phyloP scores from a whole-genome alignment of 2,888 invertebrate species.

The Rosalia funebris region DNA sequence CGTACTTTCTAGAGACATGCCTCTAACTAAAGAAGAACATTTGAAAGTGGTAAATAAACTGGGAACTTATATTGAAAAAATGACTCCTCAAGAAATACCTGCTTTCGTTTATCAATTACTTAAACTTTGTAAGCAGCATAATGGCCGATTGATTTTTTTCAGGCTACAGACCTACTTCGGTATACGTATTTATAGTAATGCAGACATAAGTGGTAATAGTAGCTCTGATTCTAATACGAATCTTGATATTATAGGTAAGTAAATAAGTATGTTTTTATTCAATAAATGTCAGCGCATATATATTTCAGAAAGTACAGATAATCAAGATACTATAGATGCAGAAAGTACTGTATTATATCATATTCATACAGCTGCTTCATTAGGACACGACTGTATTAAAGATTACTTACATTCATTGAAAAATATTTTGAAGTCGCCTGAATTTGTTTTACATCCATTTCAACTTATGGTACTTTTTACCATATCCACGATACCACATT shows the following conservation, averaged over 20 bases:
- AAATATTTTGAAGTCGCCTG: slow-evolving; percentile 68
- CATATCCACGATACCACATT: slow-evolving; percentile 64
- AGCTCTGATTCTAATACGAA: slow-evolving; percentile 50
- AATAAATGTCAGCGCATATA: slow-evolving; percentile 7
- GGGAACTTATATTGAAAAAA: slow-evolving; percentile 68
- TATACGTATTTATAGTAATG: slow-evolving; percentile 53
- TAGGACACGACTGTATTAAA: slow-evolving; percentile 63
- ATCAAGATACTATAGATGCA: slow-evolving; percentile 68
- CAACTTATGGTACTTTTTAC: slow-evolving; percentile 70
- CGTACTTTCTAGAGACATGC: slow-evolving; percentile 67
- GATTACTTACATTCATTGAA: slow-evolving; percentile 65
- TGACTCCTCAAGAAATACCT: slow-evolving; percentile 72
- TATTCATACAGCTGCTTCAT: slow-evolving; percentile 64
- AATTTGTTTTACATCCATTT: slow-evolving; percentile 72
- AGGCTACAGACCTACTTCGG: slow-evolving; percentile 60
- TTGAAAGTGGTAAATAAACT: slow-evolving; percentile 72
- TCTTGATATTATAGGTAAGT: slow-evolving; percentile 57
- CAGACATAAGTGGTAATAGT: slow-evolving; percentile 39
- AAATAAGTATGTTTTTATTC: not conserved
- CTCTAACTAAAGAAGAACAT: slow-evolving; percentile 70
- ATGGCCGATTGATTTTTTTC: slow-evolving; percentile 56
- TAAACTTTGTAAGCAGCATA: slow-evolving; percentile 67
- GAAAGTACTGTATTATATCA: slow-evolving; percentile 73
- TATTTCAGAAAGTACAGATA: slow-evolving; percentile 61
- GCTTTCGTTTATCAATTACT: slow-evolving; percentile 75